Evolutionary conservation across 2,797 vertebrate species (phyloP).

Genomic region (Stomatorhinus walkeri): DNA sequence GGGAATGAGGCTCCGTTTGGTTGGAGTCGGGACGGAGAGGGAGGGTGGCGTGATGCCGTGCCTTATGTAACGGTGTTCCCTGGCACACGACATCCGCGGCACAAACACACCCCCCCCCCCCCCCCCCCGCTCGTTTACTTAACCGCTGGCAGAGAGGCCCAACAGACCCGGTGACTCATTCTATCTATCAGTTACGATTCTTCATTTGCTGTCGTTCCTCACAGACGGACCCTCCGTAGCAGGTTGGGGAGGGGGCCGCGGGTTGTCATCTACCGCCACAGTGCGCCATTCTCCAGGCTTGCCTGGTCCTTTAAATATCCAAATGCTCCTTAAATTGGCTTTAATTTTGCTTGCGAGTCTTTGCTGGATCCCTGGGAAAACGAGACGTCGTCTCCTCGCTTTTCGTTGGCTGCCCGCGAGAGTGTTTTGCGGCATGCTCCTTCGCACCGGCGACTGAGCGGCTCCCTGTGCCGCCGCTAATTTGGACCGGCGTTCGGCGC

Average conservation of each 20-base stretch:
- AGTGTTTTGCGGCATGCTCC: not conserved
- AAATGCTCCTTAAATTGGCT: not conserved
- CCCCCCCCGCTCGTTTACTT: conserved; percentile 33
- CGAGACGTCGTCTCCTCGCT: not conserved
- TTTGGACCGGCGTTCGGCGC: not conserved
- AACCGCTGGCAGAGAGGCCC: conserved; percentile 43
- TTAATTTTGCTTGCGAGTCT: not conserved
- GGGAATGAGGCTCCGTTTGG: not conserved
- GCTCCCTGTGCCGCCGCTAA: not conserved
- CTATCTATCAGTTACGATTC: conserved; percentile 32
- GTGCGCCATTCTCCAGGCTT: not conserved
- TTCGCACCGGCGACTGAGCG: not conserved
- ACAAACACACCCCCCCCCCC: not conserved
- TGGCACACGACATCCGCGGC: not conserved
- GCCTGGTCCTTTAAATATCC: not conserved
- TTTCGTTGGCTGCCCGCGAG: not conserved
- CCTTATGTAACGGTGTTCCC: not conserved
- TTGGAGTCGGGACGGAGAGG: not conserved
- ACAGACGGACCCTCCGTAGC: not conserved
- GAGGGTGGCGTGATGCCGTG: not conserved
- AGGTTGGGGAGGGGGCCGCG: not conserved
- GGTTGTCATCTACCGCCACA: not conserved
- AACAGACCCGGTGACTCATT: conserved; percentile 46
- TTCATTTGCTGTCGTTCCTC: conserved; percentile 38
- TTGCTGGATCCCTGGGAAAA: not conserved